Evolutionary conservation across 2,888 invertebrate species (phyloP).

Genomic region (Cantharis rufa): DNA sequence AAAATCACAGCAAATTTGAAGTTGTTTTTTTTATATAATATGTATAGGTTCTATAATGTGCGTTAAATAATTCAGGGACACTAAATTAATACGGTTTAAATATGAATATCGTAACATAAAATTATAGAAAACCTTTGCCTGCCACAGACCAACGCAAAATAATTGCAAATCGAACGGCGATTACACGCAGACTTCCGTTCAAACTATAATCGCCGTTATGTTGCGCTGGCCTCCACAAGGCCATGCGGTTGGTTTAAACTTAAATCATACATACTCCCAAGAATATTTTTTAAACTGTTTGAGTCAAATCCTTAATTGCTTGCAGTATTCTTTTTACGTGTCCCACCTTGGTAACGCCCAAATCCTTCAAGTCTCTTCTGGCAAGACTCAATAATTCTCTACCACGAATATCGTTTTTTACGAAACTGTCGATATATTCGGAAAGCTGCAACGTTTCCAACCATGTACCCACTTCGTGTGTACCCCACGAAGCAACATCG

Average conservation of each 20-base stretch:
- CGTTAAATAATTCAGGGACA: conserved; percentile 3
- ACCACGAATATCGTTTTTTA: conserved; percentile 89
- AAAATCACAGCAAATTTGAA: conserved; percentile 29
- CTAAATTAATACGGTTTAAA: neutral
- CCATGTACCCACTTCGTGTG: conserved; percentile 89
- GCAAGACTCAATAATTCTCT: conserved; percentile 85
- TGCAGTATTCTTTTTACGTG: conserved; percentile 94
- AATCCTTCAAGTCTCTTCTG: conserved; percentile 83
- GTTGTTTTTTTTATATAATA: conserved; percentile 14
- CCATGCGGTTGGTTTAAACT: neutral
- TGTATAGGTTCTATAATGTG: conserved; percentile 8
- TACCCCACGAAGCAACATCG: conserved; percentile 76
- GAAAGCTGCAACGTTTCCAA: conserved; percentile 84
- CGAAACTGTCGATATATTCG: conserved; percentile 90
- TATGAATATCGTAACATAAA: neutral
- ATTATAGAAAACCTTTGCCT: neutral
- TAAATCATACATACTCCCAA: neutral
- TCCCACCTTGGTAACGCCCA: conserved; percentile 93
- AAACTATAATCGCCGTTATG: neutral
- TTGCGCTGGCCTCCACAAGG: neutral
- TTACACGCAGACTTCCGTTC: too few species aligned
- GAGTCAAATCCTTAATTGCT: conserved; percentile 81
- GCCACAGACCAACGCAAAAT: neutral
- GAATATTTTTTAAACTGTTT: conserved; percentile 47
- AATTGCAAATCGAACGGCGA: neutral